Conservation (phyloP, 2,888 invertebrate species). For the Pandemis corylana region DNA sequence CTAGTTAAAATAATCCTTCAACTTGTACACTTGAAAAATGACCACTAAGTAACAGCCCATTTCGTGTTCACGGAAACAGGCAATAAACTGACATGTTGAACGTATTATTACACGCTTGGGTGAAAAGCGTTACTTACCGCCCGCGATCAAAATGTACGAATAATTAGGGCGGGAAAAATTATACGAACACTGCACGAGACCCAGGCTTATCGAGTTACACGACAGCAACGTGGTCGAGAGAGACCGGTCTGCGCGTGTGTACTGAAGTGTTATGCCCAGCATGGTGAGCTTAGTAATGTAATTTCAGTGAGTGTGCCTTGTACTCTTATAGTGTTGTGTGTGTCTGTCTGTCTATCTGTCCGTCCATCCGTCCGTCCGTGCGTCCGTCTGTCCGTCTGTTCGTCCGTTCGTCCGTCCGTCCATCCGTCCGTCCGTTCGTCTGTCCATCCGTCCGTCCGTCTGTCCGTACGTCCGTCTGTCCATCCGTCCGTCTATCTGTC, state of each 20-base stretch:
- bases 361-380: too few relatives aligned
- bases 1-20: not conserved
- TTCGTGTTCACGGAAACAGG: not conserved
- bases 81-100: not conserved
- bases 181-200: slow-evolving; percentile 3
- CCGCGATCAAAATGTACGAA: slow-evolving; percentile 6
- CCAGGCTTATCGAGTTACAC: slow-evolving; percentile 3
- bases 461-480: too few relatives aligned
- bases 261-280: not conserved
- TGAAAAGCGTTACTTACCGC: not conserved
- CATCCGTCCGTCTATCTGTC: too few relatives aligned
- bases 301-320: too few relatives aligned
- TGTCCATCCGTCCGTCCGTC: too few relatives aligned
- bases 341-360: too few relatives aligned
- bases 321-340: too few relatives aligned
- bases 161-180: slow-evolving; percentile 16
- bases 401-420: too few relatives aligned
- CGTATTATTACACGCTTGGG: not conserved
- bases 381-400: too few relatives aligned
- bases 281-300: too few relatives aligned
- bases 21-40: not conserved
- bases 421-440: too few relatives aligned
- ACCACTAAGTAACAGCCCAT: not conserved
- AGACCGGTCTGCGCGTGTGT: not conserved
- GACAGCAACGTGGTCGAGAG: not conserved